Percentiles rank a stretch among this genome's conserved stretches.
Conservation (phyloP, 2,797 vertebrate species). For the Hippopotamyrus pictus region DNA sequence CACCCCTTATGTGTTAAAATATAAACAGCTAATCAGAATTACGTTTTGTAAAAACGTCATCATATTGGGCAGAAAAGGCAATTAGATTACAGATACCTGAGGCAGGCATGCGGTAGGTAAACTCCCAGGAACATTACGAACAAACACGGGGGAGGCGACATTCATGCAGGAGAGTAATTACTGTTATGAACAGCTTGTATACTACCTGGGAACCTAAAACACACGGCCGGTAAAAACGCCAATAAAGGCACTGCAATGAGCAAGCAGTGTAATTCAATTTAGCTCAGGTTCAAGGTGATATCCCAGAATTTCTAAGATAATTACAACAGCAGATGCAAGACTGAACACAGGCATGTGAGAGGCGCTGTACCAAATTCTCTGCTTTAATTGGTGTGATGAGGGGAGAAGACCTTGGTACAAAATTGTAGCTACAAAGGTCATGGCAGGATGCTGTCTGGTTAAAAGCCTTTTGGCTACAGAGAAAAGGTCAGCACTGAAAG, state of each 20-base stretch:
- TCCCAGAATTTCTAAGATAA: slow-evolving; percentile 4
- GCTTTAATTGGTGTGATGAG: background rate
- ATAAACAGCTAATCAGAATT: background rate
- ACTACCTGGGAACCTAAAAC: background rate
- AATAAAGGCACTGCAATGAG: background rate
- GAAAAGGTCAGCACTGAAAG: background rate
- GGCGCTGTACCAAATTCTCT: background rate
- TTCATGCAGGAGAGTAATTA: background rate
- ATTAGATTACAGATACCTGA: background rate
- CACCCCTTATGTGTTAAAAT: background rate
- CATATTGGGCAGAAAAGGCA: background rate
- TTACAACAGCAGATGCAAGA: background rate
- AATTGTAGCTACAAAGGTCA: background rate
- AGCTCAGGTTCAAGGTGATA: background rate
- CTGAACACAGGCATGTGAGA: background rate
- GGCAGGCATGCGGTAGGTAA: background rate
- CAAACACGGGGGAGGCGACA: background rate
- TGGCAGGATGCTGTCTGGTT: background rate
- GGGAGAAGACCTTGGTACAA: background rate
- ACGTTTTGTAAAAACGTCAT: background rate
- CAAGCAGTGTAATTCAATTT: slow-evolving; percentile 4
- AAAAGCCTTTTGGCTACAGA: background rate
- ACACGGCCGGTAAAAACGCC: background rate
- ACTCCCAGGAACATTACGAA: background rate
- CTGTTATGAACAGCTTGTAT: background rate